These are phyloP conservation scores for Lamellibrachia luymesi DNA, from an alignment of 1,140 invertebrate genomes.

Conservation along the genomic window DNA sequence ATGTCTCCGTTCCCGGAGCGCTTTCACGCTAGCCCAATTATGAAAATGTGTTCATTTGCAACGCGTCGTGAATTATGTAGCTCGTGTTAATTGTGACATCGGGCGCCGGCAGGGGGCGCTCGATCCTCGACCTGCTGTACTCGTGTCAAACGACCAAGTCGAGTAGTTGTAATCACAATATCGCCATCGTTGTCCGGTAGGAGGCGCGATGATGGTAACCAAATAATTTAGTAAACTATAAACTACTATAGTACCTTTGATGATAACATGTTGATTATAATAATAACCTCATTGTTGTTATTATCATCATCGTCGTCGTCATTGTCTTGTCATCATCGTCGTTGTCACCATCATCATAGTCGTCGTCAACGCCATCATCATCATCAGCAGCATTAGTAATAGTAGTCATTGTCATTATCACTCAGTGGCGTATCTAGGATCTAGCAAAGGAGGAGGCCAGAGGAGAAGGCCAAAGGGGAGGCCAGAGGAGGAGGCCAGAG, in stretches of 20 bases:
- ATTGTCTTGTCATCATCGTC: neutral
- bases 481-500: too few species aligned
- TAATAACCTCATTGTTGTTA: neutral
- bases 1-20: neutral
- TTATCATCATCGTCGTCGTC: neutral
- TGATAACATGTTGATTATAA: neutral
- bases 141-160: neutral
- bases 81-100: neutral
- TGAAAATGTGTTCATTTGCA: conserved; percentile 5
- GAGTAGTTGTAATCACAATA: neutral
- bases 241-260: too few species aligned
- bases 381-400: neutral
- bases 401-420: neutral
- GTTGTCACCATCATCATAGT: neutral
- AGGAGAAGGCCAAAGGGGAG: too few species aligned
- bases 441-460: too few species aligned
- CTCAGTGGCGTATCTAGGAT: too few species aligned
- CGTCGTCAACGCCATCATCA: neutral
- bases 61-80: neutral
- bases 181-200: neutral
- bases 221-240: too few species aligned
- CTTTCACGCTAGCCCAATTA: neutral
- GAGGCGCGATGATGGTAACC: too few species aligned
- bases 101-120: neutral
- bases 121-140: neutral